phyloP scores from a whole-genome alignment of 2,113 vertebrate species.

The Scomber japonicus region DNA sequence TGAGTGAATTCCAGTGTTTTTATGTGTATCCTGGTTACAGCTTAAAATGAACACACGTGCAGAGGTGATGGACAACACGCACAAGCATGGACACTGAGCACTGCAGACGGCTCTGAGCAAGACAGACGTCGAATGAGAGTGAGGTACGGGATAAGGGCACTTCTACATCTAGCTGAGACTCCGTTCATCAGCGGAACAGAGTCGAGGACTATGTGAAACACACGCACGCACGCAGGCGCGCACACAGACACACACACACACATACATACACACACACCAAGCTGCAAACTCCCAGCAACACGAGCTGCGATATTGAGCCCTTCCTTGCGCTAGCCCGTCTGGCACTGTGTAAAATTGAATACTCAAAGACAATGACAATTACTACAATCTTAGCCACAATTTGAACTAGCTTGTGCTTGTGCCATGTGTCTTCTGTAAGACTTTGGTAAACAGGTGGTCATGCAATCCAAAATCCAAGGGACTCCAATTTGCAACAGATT shows the following conservation, averaged over 20 bases:
- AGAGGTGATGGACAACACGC: slow-evolving; percentile 43
- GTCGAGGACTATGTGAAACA: slow-evolving; percentile 34
- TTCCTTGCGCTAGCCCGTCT: slow-evolving; percentile 46
- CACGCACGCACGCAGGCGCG: not conserved
- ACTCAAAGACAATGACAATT: slow-evolving; percentile 40
- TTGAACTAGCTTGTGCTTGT: slow-evolving; percentile 68
- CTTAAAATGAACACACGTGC: slow-evolving; percentile 40
- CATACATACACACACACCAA: not conserved
- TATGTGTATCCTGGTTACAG: slow-evolving; percentile 58
- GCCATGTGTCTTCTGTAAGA: slow-evolving; percentile 41
- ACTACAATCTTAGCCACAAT: slow-evolving; percentile 54
- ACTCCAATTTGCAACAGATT: slow-evolving; percentile 5
- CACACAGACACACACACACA: not conserved
- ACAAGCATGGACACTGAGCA: slow-evolving; percentile 28
- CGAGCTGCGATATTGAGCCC: slow-evolving; percentile 45
- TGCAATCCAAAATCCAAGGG: slow-evolving; percentile 27
- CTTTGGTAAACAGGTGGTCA: slow-evolving; percentile 54
- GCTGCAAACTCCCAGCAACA: slow-evolving; percentile 48
- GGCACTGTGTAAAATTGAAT: slow-evolving; percentile 46
- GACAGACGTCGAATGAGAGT: slow-evolving; percentile 47
- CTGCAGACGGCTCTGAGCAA: slow-evolving; percentile 13
- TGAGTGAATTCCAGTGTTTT: slow-evolving; percentile 80
- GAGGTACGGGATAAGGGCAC: slow-evolving; percentile 85
- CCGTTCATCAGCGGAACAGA: slow-evolving; percentile 53
- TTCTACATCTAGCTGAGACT: slow-evolving; percentile 81